These are phyloP conservation scores for Leiothrix lutea DNA, from an alignment of 2,113 vertebrate species.

Conservation along the genomic window DNA sequence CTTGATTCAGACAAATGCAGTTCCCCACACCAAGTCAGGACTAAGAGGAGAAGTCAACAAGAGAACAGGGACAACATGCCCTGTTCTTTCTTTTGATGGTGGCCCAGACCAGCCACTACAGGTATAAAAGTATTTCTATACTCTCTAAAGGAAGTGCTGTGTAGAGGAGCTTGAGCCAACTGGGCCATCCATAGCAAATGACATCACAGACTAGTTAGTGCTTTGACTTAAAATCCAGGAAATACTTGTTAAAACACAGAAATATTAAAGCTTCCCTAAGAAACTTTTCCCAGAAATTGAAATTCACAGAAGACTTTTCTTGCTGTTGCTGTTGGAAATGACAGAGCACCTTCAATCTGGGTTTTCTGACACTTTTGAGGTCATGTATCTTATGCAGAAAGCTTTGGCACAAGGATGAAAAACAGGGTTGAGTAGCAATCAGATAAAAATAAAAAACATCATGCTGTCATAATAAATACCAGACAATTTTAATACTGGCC, in stretches of 20 bases:
- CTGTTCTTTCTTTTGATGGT: neutral
- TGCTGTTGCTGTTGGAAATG: neutral
- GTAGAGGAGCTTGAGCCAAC: neutral
- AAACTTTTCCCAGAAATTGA: neutral
- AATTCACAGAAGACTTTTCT: neutral
- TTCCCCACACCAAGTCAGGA: fast-evolving
- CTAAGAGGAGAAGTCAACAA: neutral
- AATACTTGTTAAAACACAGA: neutral
- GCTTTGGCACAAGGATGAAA: neutral
- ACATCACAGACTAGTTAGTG: neutral
- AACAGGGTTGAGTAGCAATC: neutral
- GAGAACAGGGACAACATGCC: fast-evolving
- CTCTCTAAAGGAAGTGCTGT: neutral
- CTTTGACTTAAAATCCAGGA: neutral
- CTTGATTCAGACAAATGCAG: neutral
- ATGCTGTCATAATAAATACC: neutral
- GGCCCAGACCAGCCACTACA: neutral
- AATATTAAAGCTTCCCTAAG: neutral
- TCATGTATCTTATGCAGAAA: neutral
- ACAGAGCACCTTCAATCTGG: neutral
- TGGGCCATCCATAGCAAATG: neutral
- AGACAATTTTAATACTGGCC: neutral
- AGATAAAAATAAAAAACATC: neutral
- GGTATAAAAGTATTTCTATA: neutral
- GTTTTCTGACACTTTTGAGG: neutral